phyloP scores from a whole-genome alignment of 2,113 vertebrate genomes.

The Haliaeetus leucogaster region DNA sequence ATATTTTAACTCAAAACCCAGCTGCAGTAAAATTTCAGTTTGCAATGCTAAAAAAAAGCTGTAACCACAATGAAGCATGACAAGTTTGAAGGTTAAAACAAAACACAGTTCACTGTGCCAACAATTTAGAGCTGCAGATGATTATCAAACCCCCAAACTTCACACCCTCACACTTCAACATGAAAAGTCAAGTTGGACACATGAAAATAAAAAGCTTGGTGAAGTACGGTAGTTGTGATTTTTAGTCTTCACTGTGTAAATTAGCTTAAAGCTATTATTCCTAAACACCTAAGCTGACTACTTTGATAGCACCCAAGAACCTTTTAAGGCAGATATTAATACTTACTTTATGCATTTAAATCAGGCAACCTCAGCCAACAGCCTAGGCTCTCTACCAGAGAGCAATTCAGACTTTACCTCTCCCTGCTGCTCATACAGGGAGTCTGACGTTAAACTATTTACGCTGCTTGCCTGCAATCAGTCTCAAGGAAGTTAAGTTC shows the following conservation, averaged over 20 bases:
- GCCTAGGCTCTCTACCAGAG: neutral
- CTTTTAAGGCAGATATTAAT: neutral
- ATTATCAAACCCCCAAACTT: neutral
- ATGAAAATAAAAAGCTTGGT: neutral
- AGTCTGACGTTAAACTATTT: neutral
- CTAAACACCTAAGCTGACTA: neutral
- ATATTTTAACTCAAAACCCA: constrained; percentile 70
- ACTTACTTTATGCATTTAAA: neutral
- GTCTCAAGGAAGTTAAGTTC: neutral
- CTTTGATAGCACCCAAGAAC: neutral
- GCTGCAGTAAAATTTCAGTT: constrained; percentile 61
- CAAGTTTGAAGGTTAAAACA: constrained; percentile 53
- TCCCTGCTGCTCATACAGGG: neutral
- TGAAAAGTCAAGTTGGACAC: neutral
- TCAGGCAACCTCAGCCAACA: neutral
- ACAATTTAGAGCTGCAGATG: constrained; percentile 3
- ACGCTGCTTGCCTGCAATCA: neutral
- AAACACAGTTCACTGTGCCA: constrained; percentile 36
- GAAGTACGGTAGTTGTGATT: neutral
- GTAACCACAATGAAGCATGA: neutral
- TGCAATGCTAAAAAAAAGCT: constrained; percentile 6
- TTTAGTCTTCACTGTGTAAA: neutral
- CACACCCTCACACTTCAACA: neutral
- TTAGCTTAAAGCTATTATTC: neutral
- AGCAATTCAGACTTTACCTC: neutral